Percentiles rank a stretch among this genome's conserved stretches.
Conservation (phyloP, 2,113 vertebrate species). For the Tiliqua scincoides region DNA sequence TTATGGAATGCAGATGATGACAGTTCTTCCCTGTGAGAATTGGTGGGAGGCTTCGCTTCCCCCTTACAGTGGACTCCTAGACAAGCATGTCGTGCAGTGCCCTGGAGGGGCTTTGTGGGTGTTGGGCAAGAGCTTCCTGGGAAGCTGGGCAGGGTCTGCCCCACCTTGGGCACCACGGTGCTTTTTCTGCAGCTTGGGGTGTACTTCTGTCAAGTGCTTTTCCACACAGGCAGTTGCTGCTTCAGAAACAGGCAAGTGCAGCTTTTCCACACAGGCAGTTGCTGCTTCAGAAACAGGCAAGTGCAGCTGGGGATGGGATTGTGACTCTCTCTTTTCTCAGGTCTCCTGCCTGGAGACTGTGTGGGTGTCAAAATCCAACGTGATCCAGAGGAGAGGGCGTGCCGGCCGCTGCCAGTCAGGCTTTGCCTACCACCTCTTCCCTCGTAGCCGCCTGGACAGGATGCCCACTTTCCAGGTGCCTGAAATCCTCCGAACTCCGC, state of each 20-base stretch:
- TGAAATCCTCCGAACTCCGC: constrained; percentile 93
- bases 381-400: constrained; percentile 91
- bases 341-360: constrained; percentile 95
- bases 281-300: fast-evolving
- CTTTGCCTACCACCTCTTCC: constrained; percentile 93
- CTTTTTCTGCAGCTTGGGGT: background rate
- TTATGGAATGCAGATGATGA: too few relatives aligned
- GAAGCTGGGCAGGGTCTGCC: background rate
- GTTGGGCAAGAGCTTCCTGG: background rate
- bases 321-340: constrained; percentile 59
- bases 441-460: constrained; percentile 82
- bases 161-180: background rate
- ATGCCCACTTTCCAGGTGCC: constrained; percentile 90
- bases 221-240: too few relatives aligned
- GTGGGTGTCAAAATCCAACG: constrained; percentile 93
- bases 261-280: too few relatives aligned
- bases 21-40: background rate
- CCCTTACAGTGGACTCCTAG: too few relatives aligned
- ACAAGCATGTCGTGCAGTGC: too few relatives aligned
- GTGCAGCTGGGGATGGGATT: fast-evolving
- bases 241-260: fast-evolving
- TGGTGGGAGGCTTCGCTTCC: background rate
- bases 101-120: too few relatives aligned
- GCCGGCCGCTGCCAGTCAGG: constrained; percentile 96
- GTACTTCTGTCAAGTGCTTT: too few relatives aligned